These are phyloP conservation scores for Orthonyx spaldingii DNA, from an alignment of 2,113 vertebrate species.

Conservation along the genomic window DNA sequence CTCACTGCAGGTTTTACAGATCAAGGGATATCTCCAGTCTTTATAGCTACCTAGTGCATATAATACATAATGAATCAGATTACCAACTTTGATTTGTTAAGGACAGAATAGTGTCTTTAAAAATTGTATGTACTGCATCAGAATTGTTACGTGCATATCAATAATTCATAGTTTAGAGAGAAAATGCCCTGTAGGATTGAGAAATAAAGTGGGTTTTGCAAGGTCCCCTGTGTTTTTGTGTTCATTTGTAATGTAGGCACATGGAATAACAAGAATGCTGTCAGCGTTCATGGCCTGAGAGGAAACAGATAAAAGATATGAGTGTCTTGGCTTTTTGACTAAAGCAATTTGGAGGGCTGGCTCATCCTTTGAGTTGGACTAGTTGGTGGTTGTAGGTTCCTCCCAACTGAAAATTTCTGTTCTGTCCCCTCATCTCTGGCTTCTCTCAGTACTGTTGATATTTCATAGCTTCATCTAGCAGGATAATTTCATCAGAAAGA, in stretches of 20 bases:
- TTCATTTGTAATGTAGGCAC: not conserved
- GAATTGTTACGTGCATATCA: not conserved
- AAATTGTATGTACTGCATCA: not conserved
- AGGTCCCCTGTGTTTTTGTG: not conserved
- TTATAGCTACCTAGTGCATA: not conserved
- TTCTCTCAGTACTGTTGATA: not conserved
- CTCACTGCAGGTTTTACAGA: not conserved
- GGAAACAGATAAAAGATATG: not conserved
- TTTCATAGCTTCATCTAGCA: not conserved
- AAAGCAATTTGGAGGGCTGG: not conserved
- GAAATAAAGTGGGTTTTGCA: not conserved
- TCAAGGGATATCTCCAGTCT: not conserved
- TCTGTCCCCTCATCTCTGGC: not conserved
- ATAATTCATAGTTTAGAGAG: not conserved
- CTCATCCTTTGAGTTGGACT: not conserved
- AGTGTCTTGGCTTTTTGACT: not conserved
- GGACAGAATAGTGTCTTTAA: not conserved
- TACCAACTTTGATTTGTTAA: not conserved
- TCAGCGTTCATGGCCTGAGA: not conserved
- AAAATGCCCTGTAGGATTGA: not conserved
- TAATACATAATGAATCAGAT: not conserved
- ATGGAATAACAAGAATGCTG: not conserved
- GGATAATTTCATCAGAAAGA: not conserved
- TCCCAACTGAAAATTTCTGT: not conserved
- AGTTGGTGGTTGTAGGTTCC: not conserved